Evolutionary conservation across 2,113 vertebrate genomes (phyloP).

Genomic region (Gavialis gangeticus): DNA sequence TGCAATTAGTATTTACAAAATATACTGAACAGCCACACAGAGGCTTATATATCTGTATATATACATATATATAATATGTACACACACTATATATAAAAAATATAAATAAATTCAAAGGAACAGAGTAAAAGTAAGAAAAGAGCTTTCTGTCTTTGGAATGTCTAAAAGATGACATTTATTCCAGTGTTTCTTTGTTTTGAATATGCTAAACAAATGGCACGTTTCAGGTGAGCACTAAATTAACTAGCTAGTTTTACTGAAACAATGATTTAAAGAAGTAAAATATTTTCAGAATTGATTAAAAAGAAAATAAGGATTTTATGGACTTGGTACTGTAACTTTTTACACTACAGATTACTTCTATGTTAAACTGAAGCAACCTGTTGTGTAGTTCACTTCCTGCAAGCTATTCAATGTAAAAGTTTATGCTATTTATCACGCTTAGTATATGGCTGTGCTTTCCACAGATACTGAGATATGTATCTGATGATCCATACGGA

Average conservation of each 20-base stretch:
- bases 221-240: slow-evolving; percentile 55
- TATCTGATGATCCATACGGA: not conserved
- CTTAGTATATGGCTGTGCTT: slow-evolving; percentile 65
- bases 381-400: not conserved
- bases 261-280: slow-evolving; percentile 43
- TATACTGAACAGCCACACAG: slow-evolving; percentile 78
- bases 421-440: not conserved
- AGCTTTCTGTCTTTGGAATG: slow-evolving; percentile 82
- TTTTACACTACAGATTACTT: not conserved
- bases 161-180: slow-evolving; percentile 65
- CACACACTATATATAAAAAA: slow-evolving; percentile 77
- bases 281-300: slow-evolving; percentile 3
- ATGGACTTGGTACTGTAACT: not conserved
- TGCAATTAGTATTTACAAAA: slow-evolving; percentile 81
- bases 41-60: slow-evolving; percentile 76
- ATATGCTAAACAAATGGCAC: slow-evolving; percentile 63
- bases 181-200: slow-evolving; percentile 69
- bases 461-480: slow-evolving; percentile 30
- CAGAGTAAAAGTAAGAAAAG: slow-evolving; percentile 54
- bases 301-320: not conserved
- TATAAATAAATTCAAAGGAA: slow-evolving; percentile 77
- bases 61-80: slow-evolving; percentile 59
- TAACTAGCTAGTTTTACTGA: slow-evolving; percentile 71
- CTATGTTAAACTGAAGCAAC: not conserved
- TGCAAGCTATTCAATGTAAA: not conserved